Base-by-base conservation (phyloP, 2,113 vertebrate genomes). In the Naja naja region DNA sequence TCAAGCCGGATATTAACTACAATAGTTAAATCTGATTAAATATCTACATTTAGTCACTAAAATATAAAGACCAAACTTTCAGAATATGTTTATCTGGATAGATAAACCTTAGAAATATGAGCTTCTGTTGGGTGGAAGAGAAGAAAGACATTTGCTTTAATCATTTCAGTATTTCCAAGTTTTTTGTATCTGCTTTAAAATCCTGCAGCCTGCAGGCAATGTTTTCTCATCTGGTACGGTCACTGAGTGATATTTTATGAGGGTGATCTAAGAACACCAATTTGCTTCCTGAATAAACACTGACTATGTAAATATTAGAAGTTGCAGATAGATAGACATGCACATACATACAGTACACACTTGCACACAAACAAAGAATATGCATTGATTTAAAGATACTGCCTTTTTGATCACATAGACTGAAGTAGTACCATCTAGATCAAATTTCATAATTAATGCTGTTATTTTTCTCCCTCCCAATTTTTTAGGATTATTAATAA, bases 361-460 rank as follows among this genome's bases (percentile, higher is more conserved):
- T 22, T 27, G 69, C 95, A 7, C 0, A 52, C 58, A n/a, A 91
- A 92, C 92, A 91, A 3, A 0, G 87, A 74, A 54, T 9, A 25
- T 81, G 91, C 60, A 34, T 30, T 1, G 0, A 5, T 49, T 91
- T 81, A 9, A 87, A 94, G 85, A 16, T 0, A 39, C 1, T 90
- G 52, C 6, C 91, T 96, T 93, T 92, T 93, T 90, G 89, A 91
- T 85, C 58, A 89, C 93, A 25, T 0, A 0, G n/a, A 20, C 87
- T 16, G 81, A 89, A 89, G 56, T 0, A 0, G 39, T 58, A 92
- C 5, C 3, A 47, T 58, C 91, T 60, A 85, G 93, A 90, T 88
- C 96, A 96, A 96, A 90, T 95, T 90, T 93, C 58, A 90, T 93
- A 95, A 96, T 97, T 95, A 95, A 97, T 90, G 4, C 30, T 54